Percentiles rank a stretch among this genome's conserved stretches.
Evolutionary conservation across 2,113 vertebrate species (phyloP).

Genomic region (Rhabdornis inornatus): DNA sequence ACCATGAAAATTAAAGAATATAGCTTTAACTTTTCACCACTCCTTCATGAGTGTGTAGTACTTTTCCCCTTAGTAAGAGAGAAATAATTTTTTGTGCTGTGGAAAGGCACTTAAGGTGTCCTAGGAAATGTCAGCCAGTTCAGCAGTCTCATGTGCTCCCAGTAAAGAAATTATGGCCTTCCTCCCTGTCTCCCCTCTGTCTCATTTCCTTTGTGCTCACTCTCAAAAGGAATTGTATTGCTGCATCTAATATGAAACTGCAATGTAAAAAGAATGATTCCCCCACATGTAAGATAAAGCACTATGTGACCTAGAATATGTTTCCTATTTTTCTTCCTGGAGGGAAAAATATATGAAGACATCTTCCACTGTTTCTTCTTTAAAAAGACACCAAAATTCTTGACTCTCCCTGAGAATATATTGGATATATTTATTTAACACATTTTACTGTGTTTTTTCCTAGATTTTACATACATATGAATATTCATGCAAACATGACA

Average conservation of each 20-base stretch:
- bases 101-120: background rate
- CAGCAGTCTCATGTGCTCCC: background rate
- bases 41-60: background rate
- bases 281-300: background rate
- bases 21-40: background rate
- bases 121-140: background rate
- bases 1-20: background rate
- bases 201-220: background rate
- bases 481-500: background rate
- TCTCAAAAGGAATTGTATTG: background rate
- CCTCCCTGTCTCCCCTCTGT: background rate
- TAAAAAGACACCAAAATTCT: background rate
- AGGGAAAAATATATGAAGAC: background rate
- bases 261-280: background rate
- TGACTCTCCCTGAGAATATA: background rate
- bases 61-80: background rate
- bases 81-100: background rate
- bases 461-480: background rate
- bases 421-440: background rate
- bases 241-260: background rate
- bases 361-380: background rate
- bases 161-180: background rate
- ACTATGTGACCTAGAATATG: background rate
- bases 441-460: accelerated
- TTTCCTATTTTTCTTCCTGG: background rate